Base-by-base conservation (phyloP, 2,113 vertebrate species). In the Brachirus orientalis region DNA sequence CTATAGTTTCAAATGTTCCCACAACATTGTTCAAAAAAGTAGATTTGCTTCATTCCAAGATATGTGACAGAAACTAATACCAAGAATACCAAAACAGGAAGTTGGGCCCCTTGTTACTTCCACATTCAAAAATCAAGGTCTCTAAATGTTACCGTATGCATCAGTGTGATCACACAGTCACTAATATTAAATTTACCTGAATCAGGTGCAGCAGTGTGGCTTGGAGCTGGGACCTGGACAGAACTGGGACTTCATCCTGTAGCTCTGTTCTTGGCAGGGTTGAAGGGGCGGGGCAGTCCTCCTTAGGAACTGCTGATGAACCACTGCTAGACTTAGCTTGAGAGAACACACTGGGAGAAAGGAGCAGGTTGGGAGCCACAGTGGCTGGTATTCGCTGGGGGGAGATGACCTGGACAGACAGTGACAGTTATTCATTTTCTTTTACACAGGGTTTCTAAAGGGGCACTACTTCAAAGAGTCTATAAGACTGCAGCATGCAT, bases 311-410 rank as follows among this genome's bases (percentile, higher is more conserved):
- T 22, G 41, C 87, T 88, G 4, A 77, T 55, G 70, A 0, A 4
- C 65, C 70, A 0, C 40, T 19, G 3, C 63, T 47, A 13, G 67
- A 48, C 19, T 92, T 81, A 50, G 90, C 52, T 71, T 96, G 95
- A 22, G 80, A 76, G 80, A 97, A 98, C 60, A 95, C 92, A 82
- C 94, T 94, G 0, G 97, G 96, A 9, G 96, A 95, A 87, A 96
- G 93, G 66, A 99, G 90, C 63, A 96, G 72, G 0, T 91, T 89
- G 3, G 95, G 93, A 52, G 92, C 89, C 37, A 86, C 84, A 0
- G 95, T 89, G 56, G 94, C 93, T 1, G 95, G 93, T 50, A 94
- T 89, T 12, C 64, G 73, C 63, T 93, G 94, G 1, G 95, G 93
- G 3, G 94, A 95, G 16, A 93, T 87, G 1, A 92, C 93, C 94